Percentiles rank a stretch among this genome's conserved stretches.
phyloP scores from a whole-genome alignment of 1,140 invertebrate species.

The Liolophura sinensis region DNA sequence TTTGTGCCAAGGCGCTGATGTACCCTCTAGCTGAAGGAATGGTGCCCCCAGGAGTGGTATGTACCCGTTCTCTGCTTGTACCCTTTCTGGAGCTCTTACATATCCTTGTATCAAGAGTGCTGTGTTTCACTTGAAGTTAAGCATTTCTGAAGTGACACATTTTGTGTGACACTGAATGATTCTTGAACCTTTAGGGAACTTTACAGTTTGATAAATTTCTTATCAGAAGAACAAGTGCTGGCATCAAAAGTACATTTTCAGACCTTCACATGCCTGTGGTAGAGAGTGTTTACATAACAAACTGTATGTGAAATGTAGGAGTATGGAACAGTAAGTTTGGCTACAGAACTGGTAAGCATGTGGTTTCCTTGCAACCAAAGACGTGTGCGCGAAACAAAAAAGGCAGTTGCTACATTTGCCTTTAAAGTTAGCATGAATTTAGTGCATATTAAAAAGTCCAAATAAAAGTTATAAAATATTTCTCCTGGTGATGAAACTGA shows the following conservation, averaged over 20 bases:
- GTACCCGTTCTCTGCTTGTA: neutral
- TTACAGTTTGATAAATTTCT: neutral
- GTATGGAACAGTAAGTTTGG: no score
- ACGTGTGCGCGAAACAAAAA: no score
- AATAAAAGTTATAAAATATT: no score
- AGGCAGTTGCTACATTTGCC: no score
- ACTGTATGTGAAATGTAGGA: no score
- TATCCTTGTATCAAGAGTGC: neutral
- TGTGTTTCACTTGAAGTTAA: neutral
- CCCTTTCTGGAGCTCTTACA: neutral
- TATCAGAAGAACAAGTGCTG: neutral
- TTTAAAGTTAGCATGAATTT: no score
- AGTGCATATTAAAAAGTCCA: no score
- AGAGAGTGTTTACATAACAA: no score
- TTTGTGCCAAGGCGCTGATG: conserved; percentile 41
- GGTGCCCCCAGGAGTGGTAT: conserved; percentile 37
- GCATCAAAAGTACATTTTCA: neutral
- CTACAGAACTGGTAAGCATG: no score
- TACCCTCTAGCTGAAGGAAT: conserved; percentile 41
- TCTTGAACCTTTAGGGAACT: neutral
- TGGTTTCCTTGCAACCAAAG: no score
- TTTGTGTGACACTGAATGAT: neutral
- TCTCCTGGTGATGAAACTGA: no score
- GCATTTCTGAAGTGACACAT: neutral
- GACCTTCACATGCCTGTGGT: no score